Base-by-base conservation (phyloP, 2,797 vertebrate genomes). In the Mus minutoides region DNA sequence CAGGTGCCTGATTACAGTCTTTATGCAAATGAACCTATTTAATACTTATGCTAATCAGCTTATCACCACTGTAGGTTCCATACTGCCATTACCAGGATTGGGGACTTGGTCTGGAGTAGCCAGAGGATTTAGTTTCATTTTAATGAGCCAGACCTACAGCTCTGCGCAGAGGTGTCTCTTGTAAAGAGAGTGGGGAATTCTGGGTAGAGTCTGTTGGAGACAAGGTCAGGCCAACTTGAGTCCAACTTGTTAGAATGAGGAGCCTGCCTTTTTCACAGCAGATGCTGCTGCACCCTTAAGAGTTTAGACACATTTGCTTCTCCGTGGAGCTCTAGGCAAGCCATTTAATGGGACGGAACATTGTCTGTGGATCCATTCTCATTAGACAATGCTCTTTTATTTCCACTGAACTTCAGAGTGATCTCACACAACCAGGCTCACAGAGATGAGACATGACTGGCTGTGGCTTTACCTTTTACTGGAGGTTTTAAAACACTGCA, bases 281-380 rank as follows among this genome's bases (percentile, higher is more conserved):
- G 88, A 54, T 6, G 78, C 79, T 49, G 64, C 64, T 67, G 77
- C 62, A 60, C 49, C 85, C 64, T 93, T 80, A 40, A 54, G 89
- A 85, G 54, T 56, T 92, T 88, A 88, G 43, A 73, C 80, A 73
- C 77, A n/a, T 58, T 80, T 80, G 46, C 87, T 85, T 60, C 73
- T 34, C 37, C 37, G 24, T 34, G 34, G 49, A 77, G 34, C 52
- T 49, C 12, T 49, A 84, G 64, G 71, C 29, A 46, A 91, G 73
- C 40, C 40, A 37, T 88, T 31, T 77, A 22, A 34, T 49, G 89
- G 43, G 64, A 71, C 17, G 0, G 64, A 54, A 37, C 64, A 17
- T 29, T 54, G 52, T 71, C 84, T 54, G 46, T 40, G 34, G 34
- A 40, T 87, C 64, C 34, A 17, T 94, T 52, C 49, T 43, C 85